Percentiles rank a stretch among this genome's conserved stretches.
Evolutionary conservation across 2,113 vertebrate genomes (phyloP).

Genomic region (Cephalophus harveyi): DNA sequence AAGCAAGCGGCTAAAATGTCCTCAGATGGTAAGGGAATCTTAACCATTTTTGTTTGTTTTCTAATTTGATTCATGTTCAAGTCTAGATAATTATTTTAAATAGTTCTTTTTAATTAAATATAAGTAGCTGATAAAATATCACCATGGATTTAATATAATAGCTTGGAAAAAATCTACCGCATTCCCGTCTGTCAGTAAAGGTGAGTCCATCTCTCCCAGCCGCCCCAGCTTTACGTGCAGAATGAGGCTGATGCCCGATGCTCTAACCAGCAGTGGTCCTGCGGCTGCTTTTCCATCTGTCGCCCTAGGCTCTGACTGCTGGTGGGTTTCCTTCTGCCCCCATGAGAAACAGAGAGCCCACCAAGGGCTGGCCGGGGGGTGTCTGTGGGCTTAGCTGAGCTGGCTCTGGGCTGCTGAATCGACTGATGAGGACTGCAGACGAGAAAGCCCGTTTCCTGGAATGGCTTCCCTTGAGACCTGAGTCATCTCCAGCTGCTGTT

Average conservation of each 20-base stretch:
- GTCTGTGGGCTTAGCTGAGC: background rate
- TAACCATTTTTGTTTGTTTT: background rate
- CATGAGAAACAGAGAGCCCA: background rate
- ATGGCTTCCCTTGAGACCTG: slow-evolving; percentile 54
- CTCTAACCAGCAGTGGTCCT: fast-evolving
- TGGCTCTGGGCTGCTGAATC: background rate
- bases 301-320: fast-evolving
- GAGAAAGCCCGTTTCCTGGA: slow-evolving; percentile 58
- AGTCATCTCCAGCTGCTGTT: slow-evolving; percentile 69
- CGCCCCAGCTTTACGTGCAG: background rate
- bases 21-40: background rate
- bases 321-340: background rate
- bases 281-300: fast-evolving
- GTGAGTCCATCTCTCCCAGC: background rate
- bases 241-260: fast-evolving
- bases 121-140: background rate
- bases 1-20: fast-evolving
- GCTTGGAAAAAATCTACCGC: background rate
- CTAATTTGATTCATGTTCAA: background rate
- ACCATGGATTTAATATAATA: too few relatives aligned
- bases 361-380: fast-evolving
- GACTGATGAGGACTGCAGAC: slow-evolving; percentile 39
- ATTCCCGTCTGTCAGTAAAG: fast-evolving
- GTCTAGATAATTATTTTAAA: background rate
- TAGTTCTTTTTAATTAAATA: too few relatives aligned